Base-by-base conservation (phyloP, 2,797 vertebrate species). In the Cetoscarus ocellatus region DNA sequence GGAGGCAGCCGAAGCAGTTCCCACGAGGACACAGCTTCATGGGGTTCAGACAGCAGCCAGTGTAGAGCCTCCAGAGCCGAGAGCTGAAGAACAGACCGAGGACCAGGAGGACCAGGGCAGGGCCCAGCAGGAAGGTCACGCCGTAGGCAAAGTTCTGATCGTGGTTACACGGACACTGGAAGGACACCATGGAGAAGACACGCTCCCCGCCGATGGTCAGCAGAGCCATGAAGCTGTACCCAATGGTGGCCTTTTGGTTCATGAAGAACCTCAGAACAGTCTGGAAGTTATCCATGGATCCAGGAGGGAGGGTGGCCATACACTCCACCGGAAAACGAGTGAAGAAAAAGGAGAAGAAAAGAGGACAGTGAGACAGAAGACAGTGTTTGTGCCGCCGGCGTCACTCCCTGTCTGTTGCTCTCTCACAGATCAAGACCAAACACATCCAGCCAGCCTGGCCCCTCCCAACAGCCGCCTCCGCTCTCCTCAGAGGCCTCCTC, bases 211-310 rank as follows among this genome's bases (percentile, higher is more conserved):
- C 97, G 67, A 97, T 83, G 0, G 97, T 98, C 68, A 97, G 90
- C 39, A 98, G 89, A 11, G 97, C 97, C 96, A 99, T 95, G 58
- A 97, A 95, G 18, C 96, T 96, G 91, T 98, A 99, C 36, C 96
- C 96, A 50, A 98, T 96, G 7, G 95, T 96, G 6, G 95, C 87
- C 87, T 96, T 98, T 91, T 93, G 94, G 69, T 96, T 95, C 59
- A 94, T 84, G 61, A 97, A 27, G 80, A 97, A 97, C 36, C 93
- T 95, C 54, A 96, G 13, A 45, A 98, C 77, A 0, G 90, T 91
- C 59, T 95, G 95, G 82, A 97, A 94, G 60, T 86, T 94, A 65
- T 98, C 97, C 97, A 98, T 98, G 67, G 43, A 86, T 59, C 65
- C 69, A 49, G 65, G 27, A 27, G 27, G 27, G 27, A 27, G 27